Percentiles rank a stretch among this genome's conserved stretches.
phyloP scores from a whole-genome alignment of 2,113 vertebrate genomes.

The Eleginops maclovinus region DNA sequence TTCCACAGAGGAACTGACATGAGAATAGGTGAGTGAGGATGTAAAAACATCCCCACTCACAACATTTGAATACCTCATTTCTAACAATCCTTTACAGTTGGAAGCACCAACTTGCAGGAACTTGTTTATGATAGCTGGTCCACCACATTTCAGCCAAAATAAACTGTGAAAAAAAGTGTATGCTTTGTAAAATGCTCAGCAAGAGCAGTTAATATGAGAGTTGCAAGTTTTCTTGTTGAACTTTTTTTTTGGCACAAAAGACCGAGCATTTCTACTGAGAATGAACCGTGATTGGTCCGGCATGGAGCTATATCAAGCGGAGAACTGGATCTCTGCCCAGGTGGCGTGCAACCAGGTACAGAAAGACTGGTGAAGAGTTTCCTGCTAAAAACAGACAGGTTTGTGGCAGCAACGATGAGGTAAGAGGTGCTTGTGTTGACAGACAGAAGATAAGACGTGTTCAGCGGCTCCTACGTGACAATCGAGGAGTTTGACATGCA shows the following conservation, averaged over 20 bases:
- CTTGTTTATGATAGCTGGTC: neutral
- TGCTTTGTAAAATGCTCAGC: neutral
- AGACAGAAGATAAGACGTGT: conserved; percentile 38
- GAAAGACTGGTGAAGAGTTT: neutral
- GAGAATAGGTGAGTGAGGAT: neutral
- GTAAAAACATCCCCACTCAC: neutral
- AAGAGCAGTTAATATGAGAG: neutral
- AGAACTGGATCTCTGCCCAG: neutral
- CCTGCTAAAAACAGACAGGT: conserved; percentile 19
- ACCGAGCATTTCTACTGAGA: conserved; percentile 11
- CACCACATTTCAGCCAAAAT: neutral
- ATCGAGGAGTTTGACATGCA: neutral
- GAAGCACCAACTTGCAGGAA: neutral
- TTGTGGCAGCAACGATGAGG: neutral
- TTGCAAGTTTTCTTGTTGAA: neutral
- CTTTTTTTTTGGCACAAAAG: neutral
- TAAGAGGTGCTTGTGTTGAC: neutral
- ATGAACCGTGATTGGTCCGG: neutral
- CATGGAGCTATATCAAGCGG: neutral
- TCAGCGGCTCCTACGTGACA: conserved; percentile 18
- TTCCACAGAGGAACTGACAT: neutral
- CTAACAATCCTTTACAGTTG: neutral
- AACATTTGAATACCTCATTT: neutral
- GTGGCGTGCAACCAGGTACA: neutral
- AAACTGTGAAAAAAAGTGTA: too few relatives aligned